Evolutionary conservation across 1,140 invertebrate species (phyloP).

Genomic region (Colletes gigas): DNA sequence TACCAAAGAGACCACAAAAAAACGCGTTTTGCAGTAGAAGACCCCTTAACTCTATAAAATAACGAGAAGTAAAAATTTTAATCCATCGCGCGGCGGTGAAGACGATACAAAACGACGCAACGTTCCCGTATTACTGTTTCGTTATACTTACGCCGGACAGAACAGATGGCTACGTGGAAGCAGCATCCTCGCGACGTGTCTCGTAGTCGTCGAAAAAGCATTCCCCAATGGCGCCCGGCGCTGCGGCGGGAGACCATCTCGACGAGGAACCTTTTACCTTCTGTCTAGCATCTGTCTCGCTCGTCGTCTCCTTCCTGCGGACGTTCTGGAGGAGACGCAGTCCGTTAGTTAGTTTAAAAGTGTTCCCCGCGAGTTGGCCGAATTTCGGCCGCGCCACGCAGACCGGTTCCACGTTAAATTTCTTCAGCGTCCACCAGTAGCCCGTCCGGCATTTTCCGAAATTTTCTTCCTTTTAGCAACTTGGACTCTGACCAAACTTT

Average conservation of each 20-base stretch:
- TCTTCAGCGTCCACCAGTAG: constrained; percentile 54
- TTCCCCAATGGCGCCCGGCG: constrained; percentile 43
- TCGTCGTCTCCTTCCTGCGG: constrained; percentile 19
- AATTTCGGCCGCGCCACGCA: constrained; percentile 30
- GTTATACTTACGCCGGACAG: background rate
- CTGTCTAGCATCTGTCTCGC: constrained; percentile 24
- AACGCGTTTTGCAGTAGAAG: too few relatives aligned
- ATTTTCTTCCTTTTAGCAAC: constrained; percentile 74
- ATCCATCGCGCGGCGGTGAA: too few relatives aligned
- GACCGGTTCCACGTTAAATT: constrained; percentile 59
- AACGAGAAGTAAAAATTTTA: too few relatives aligned
- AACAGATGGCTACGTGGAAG: constrained; percentile 3
- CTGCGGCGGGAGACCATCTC: constrained; percentile 41
- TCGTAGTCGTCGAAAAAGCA: constrained; percentile 30
- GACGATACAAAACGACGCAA: too few relatives aligned
- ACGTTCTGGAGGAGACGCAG: constrained; percentile 46
- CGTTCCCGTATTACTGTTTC: too few relatives aligned
- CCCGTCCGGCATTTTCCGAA: constrained; percentile 67
- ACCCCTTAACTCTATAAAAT: too few relatives aligned
- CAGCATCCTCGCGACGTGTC: constrained; percentile 4
- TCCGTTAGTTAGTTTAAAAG: constrained; percentile 63
- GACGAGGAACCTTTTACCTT: constrained; percentile 4
- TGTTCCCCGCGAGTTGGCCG: constrained; percentile 54
- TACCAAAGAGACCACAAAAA: too few relatives aligned
- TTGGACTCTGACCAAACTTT: constrained; percentile 74